phyloP scores from a whole-genome alignment of 2,113 vertebrate species.

The Gracilinanus agilis region DNA sequence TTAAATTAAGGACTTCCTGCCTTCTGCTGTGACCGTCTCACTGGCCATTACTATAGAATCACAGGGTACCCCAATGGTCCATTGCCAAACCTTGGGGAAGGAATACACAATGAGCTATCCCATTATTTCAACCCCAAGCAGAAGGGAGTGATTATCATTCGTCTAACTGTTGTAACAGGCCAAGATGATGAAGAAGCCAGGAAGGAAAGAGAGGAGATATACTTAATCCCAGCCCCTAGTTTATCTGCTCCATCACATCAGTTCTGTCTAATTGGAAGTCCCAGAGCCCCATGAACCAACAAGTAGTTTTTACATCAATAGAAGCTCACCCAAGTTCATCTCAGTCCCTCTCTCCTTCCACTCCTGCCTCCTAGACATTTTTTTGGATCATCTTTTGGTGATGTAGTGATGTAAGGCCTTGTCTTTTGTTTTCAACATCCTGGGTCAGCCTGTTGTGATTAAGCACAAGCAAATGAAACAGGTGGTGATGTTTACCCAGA shows the following conservation, averaged over 20 bases:
- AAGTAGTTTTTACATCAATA: constrained; percentile 46
- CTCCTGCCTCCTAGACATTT: background rate
- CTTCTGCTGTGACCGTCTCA: background rate
- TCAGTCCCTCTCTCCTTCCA: constrained; percentile 28
- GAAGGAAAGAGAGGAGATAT: constrained; percentile 27
- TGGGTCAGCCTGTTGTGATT: constrained; percentile 34
- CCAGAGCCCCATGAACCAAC: constrained; percentile 21
- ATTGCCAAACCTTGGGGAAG: background rate
- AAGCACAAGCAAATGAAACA: constrained; percentile 43
- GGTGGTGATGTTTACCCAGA: constrained; percentile 41
- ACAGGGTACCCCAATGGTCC: background rate
- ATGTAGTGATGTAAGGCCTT: constrained; percentile 9
- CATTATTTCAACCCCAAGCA: background rate
- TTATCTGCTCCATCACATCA: constrained; percentile 48
- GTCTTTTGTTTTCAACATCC: constrained; percentile 45
- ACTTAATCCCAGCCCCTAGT: background rate
- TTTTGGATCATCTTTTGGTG: constrained; percentile 6
- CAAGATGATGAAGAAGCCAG: background rate
- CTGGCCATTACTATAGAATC: background rate
- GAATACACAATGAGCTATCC: background rate
- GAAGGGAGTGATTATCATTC: background rate
- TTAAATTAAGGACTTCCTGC: background rate
- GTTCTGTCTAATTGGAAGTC: constrained; percentile 49
- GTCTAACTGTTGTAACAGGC: background rate
- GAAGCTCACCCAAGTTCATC: constrained; percentile 18